Conservation (phyloP, 35 echinoderm and acorn worm genomes). For the Heliocidaris tuberculata region DNA sequence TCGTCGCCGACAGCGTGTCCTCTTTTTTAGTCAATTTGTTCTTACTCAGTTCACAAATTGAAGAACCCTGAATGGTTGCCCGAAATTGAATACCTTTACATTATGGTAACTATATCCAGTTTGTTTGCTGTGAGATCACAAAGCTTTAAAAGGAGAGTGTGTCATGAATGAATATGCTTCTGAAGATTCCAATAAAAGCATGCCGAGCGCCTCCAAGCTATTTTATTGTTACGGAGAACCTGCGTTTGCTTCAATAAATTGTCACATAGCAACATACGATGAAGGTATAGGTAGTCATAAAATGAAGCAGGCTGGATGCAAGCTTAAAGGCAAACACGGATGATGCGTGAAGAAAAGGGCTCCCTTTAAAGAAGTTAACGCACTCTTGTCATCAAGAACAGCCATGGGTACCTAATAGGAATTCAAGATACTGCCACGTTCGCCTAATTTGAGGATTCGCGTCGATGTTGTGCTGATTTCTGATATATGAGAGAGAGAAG, state of each 20-base stretch:
- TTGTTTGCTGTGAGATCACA: neutral
- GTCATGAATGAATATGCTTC: neutral
- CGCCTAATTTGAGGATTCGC: neutral
- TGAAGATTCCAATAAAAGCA: neutral
- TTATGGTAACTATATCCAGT: neutral
- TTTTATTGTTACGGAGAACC: neutral
- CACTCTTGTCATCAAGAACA: neutral
- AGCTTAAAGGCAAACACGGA: neutral
- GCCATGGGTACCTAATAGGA: neutral
- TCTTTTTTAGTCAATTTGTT: neutral
- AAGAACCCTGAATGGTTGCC: neutral
- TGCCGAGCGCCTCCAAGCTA: neutral
- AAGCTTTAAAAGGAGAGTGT: neutral
- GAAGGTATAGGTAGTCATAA: neutral
- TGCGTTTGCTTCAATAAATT: neutral
- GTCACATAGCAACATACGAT: neutral
- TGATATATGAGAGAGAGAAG: neutral
- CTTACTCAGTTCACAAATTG: neutral
- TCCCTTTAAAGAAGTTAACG: constrained; percentile 27
- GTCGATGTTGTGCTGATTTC: neutral
- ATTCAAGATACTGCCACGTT: constrained; percentile 40
- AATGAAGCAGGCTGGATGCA: neutral
- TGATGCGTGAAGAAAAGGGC: neutral
- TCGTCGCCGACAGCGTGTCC: neutral
- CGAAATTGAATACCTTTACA: constrained; percentile 1